phyloP scores from a whole-genome alignment of 2,797 vertebrate genomes.

The Taeniopygia guttata region DNA sequence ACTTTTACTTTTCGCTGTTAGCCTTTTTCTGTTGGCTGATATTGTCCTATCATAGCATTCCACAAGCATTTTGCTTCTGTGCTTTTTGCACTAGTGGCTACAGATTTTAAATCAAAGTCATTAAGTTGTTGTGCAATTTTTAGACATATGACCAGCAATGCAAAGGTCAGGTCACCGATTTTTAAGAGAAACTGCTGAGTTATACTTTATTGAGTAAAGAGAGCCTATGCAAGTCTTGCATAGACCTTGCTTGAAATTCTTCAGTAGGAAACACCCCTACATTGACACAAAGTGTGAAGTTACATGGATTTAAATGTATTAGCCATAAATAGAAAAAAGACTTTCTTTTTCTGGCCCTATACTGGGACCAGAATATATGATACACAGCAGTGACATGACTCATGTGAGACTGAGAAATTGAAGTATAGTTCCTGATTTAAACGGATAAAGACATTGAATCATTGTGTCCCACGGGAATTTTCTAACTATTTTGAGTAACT shows the following conservation, averaged over 20 bases:
- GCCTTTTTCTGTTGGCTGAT: background rate
- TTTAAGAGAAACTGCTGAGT: background rate
- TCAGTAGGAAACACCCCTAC: background rate
- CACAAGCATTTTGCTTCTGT: background rate
- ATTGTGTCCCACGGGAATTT: background rate
- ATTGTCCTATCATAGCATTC: background rate
- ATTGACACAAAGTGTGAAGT: background rate
- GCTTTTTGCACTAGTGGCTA: background rate
- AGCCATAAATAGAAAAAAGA: background rate
- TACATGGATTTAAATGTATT: background rate
- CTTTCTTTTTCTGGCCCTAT: background rate
- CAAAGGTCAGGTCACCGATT: background rate
- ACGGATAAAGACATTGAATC: background rate
- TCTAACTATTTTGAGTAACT: constrained; percentile 17
- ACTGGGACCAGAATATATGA: background rate
- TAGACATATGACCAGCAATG: background rate
- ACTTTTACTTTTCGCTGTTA: background rate
- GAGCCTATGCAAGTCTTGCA: background rate
- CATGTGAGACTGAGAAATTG: background rate
- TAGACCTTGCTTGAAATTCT: background rate
- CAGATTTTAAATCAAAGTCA: background rate
- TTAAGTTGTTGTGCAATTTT: background rate
- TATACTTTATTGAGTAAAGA: background rate
- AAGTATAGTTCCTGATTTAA: background rate
- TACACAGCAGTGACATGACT: background rate